phyloP scores from a whole-genome alignment of 2,113 vertebrate genomes.

The Zosterops lateralis region DNA sequence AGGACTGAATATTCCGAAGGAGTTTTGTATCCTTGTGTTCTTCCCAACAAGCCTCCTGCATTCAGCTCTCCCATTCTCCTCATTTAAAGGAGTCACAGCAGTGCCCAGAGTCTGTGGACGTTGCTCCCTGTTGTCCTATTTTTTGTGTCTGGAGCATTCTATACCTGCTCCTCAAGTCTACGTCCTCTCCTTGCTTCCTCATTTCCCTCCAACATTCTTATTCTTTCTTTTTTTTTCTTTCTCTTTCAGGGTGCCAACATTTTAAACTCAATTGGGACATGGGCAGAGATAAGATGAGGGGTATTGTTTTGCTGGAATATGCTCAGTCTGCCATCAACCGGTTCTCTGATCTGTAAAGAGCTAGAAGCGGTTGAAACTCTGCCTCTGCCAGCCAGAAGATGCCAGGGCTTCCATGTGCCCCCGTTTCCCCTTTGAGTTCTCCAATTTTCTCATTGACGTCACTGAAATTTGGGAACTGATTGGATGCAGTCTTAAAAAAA shows the following conservation, averaged over 20 bases:
- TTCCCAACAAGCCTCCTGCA: background rate
- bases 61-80: background rate
- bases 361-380: conserved; percentile 61
- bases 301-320: conserved; percentile 66
- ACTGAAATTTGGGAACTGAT: conserved; percentile 59
- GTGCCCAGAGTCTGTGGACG: background rate
- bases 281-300: conserved; percentile 67
- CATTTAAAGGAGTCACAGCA: background rate
- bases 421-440: conserved; percentile 25
- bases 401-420: conserved; percentile 48
- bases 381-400: conserved; percentile 61
- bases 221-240: conserved; percentile 61
- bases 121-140: background rate
- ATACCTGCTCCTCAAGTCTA: background rate
- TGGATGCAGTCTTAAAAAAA: conserved; percentile 40
- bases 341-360: conserved; percentile 61
- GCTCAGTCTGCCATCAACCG: conserved; percentile 57
- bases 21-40: background rate
- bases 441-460: conserved; percentile 45
- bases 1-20: background rate
- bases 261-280: conserved; percentile 63
- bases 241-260: conserved; percentile 61
- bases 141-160: conserved; percentile 10
- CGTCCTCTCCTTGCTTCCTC: conserved; percentile 29
- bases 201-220: conserved; percentile 49